A percentile compares a stretch with the other conserved stretches of the same genome.
Evolutionary conservation across 2,797 vertebrate species (phyloP).

Genomic region (Hippopotamyrus pictus): DNA sequence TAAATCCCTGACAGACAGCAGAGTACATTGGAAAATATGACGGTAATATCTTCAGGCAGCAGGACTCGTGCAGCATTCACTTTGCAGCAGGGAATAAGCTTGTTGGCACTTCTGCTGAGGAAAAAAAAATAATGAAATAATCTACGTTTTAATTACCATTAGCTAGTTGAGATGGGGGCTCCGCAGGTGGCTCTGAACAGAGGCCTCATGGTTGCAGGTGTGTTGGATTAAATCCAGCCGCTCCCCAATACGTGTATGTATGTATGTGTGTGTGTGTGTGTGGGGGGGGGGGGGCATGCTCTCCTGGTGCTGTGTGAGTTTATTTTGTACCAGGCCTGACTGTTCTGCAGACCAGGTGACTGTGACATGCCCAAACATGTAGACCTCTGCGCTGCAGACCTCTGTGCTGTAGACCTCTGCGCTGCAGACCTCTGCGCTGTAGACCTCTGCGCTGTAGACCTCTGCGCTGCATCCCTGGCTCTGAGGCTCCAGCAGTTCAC

Average conservation of each 20-base stretch:
- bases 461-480: neutral
- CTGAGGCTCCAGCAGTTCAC: neutral
- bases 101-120: neutral
- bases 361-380: neutral
- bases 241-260: neutral
- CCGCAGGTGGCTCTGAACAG: neutral
- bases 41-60: neutral
- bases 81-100: neutral
- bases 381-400: neutral
- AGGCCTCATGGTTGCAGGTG: neutral
- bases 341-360: neutral
- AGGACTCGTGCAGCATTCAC: neutral
- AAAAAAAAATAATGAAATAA: neutral
- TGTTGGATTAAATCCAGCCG: neutral
- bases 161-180: neutral
- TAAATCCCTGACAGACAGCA: neutral
- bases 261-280: neutral
- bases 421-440: neutral
- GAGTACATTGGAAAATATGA: neutral
- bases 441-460: neutral
- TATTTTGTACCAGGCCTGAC: neutral
- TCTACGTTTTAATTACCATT: neutral
- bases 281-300: neutral
- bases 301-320: neutral
- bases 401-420: neutral